Conservation (phyloP, 2,113 vertebrate genomes). For the Camelus bactrianus region DNA sequence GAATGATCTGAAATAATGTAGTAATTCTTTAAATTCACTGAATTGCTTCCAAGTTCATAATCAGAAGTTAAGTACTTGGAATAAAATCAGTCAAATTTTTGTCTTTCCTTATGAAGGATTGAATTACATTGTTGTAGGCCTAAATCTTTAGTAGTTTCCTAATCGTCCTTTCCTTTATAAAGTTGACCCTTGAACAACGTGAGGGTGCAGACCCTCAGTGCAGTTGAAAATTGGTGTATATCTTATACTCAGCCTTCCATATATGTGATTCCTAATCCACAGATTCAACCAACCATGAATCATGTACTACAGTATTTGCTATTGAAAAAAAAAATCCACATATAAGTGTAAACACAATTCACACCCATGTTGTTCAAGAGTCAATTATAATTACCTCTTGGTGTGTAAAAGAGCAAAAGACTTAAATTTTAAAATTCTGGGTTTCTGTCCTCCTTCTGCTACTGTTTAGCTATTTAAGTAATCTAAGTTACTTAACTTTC, state of each 20-base stretch:
- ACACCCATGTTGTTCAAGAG: not conserved
- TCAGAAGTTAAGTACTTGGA: not conserved
- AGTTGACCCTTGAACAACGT: not conserved
- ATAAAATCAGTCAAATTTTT: not conserved
- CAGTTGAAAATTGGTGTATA: not conserved
- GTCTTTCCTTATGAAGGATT: not conserved
- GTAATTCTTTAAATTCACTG: not conserved
- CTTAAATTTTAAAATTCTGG: not conserved
- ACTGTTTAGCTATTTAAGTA: not conserved
- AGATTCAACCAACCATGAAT: not conserved
- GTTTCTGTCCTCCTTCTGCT: not conserved
- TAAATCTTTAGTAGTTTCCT: slow-evolving; percentile 9
- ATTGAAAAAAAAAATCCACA: not conserved
- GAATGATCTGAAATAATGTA: not conserved
- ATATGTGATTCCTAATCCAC: not conserved
- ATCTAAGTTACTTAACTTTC: not conserved
- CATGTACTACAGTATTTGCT: not conserved
- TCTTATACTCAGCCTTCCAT: not conserved
- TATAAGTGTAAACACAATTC: not conserved
- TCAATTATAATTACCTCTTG: not conserved
- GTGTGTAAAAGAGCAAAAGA: not conserved
- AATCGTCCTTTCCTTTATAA: not conserved
- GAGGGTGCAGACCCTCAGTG: not conserved
- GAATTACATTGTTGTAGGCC: not conserved
- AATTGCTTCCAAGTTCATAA: not conserved